Evolutionary conservation across 2,888 invertebrate genomes (phyloP).

Genomic region (Stramonita haemastoma): DNA sequence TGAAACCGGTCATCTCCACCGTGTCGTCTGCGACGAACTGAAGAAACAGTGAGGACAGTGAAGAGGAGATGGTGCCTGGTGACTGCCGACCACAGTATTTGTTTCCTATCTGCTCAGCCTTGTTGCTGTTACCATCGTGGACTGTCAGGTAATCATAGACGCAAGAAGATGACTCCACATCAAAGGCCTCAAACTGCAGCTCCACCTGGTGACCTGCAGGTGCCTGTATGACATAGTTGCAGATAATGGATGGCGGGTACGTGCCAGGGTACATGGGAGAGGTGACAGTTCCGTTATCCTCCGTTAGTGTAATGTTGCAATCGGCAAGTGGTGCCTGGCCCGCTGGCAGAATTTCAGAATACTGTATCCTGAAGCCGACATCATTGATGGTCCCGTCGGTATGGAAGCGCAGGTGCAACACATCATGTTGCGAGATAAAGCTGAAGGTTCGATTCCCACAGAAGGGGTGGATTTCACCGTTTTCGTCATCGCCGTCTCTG

Average conservation of each 20-base stretch:
- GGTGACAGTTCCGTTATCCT: conserved; percentile 24
- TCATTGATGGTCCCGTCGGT: conserved; percentile 32
- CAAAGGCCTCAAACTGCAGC: conserved; percentile 46
- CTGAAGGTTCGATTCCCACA: conserved; percentile 2
- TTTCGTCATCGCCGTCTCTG: conserved; percentile 46
- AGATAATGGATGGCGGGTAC: conserved; percentile 48
- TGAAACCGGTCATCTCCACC: conserved; percentile 40
- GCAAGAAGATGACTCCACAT: conserved; percentile 47
- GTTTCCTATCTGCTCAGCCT: neutral
- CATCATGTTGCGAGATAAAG: conserved; percentile 33
- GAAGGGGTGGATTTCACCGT: neutral
- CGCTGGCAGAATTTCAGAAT: conserved; percentile 30
- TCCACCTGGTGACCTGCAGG: conserved; percentile 24
- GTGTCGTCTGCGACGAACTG: conserved; percentile 37
- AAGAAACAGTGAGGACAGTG: neutral
- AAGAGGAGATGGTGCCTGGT: neutral
- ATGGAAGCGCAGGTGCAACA: conserved; percentile 31
- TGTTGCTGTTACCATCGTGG: conserved; percentile 42
- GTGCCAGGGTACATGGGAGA: conserved; percentile 51
- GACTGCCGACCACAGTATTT: conserved; percentile 20
- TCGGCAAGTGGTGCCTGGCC: neutral
- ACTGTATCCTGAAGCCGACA: conserved; percentile 39
- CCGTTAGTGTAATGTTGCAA: conserved; percentile 45
- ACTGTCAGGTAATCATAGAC: conserved; percentile 45
- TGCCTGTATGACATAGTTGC: conserved; percentile 50